Base-by-base conservation (phyloP, 2,888 invertebrate species). In the Ectemnius lituratus region DNA sequence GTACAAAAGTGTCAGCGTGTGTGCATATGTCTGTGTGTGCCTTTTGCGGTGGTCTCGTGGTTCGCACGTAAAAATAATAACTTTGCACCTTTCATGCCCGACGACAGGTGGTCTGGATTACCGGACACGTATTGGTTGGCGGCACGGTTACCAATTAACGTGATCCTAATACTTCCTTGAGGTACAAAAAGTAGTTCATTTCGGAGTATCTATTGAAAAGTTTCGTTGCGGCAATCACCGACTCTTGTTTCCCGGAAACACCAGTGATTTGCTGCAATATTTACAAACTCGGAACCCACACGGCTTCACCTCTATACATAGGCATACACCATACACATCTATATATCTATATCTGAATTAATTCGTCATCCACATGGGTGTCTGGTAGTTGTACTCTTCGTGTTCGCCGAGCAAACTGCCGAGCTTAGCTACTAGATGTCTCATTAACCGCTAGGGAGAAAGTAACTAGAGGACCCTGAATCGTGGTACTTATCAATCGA, bases 401-500 rank as follows among this genome's bases (percentile, higher is more conserved):
- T 78, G 81, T 83, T 80, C 79, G 70, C 63, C 70, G 76, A 81
- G 70, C 67, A 82, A 76, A 82, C 73, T 37, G 37, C 37, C 37
- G 77, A 74, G 68, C 65, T 70, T 75, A 74, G 78, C 73, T 81
- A 13, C 27, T 57, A 23, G 4, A n/a, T 27, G 14, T 20, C 14
- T 47, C 67, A 68, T 70, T 75, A 67, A 65, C 61, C 67, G 60
- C 76, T 81, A 76, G 67, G 67, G 73, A 73, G 78, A 70, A 74
- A 83, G 76, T 84, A 85, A 79, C 84, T 85, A 85, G 72, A 70
- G 75, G 83, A 85, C 85, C 85, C 85, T 85, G 85, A 85, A 85
- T 85, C 78, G 65, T 85, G 81, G 65, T 85, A 78, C 83, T 79
- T 84, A 81, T 75, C 75, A 73, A 81, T 84, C 81, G 63, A 74